Evolutionary conservation across 2,888 invertebrate species (phyloP).

Genomic region (Drosophila barbarae): DNA sequence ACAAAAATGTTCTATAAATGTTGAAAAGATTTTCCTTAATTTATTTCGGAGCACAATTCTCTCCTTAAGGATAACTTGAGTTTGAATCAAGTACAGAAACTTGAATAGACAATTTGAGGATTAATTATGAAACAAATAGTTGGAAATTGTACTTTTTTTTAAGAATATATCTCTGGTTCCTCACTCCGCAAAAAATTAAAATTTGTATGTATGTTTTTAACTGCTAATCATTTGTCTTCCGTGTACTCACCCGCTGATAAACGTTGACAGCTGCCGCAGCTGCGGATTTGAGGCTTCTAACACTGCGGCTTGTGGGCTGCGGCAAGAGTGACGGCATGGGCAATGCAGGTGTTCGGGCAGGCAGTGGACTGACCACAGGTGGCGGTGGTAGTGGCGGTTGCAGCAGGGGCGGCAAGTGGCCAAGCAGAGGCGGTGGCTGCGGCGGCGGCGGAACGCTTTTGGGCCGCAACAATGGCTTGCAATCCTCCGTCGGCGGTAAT

Average conservation of each 20-base stretch:
- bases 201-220: too few species aligned
- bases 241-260: conserved; percentile 75
- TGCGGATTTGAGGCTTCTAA: conserved; percentile 59
- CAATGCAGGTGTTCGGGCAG: conserved; percentile 7
- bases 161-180: neutral
- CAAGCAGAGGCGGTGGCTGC: conserved; percentile 49
- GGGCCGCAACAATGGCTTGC: conserved; percentile 22
- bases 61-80: too few species aligned
- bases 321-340: neutral
- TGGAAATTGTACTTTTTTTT: neutral
- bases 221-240: neutral
- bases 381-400: conserved; percentile 4
- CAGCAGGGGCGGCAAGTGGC: conserved; percentile 36
- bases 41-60: neutral
- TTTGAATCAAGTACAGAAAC: too few species aligned
- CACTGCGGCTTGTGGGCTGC: conserved; percentile 29
- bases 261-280: conserved; percentile 62
- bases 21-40: neutral
- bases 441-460: conserved; percentile 65
- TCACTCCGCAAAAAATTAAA: too few species aligned
- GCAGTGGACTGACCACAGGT: conserved; percentile 1
- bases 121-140: neutral
- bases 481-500: conserved; percentile 8
- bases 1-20: too few species aligned
- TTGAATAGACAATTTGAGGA: neutral